Percentiles rank a stretch among this genome's conserved stretches.
phyloP scores from a whole-genome alignment of 2,113 vertebrate species.

The Anolis carolinensis region DNA sequence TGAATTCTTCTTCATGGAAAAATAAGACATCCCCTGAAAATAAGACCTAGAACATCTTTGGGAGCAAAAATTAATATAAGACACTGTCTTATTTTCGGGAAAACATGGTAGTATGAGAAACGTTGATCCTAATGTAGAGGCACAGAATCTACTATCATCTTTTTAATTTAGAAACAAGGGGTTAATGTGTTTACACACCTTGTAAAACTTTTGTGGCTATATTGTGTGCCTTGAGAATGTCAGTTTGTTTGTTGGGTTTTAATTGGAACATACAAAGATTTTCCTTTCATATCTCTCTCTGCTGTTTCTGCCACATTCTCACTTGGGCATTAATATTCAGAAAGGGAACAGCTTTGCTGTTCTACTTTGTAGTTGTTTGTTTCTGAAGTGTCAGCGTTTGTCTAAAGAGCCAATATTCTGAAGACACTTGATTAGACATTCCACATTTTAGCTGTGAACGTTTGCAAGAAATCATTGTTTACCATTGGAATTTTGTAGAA shows the following conservation, averaged over 20 bases:
- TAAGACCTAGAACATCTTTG: too few relatives aligned
- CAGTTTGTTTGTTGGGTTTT: background rate
- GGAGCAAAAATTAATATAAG: too few relatives aligned
- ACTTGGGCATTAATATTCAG: constrained; percentile 10
- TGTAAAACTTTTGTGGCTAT: background rate
- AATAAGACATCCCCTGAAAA: too few relatives aligned
- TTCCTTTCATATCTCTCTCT: background rate
- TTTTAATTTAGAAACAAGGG: background rate
- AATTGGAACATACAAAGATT: background rate
- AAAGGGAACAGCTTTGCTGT: background rate
- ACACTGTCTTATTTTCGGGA: too few relatives aligned
- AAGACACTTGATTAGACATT: constrained; percentile 8
- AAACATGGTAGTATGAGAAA: too few relatives aligned
- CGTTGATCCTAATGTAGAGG: background rate
- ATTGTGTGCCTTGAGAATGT: too few relatives aligned
- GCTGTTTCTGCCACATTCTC: background rate
- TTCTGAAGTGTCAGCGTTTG: constrained; percentile 8
- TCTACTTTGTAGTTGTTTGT: constrained; percentile 3
- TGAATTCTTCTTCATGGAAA: too few relatives aligned
- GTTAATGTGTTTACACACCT: background rate
- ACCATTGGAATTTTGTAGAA: constrained; percentile 6
- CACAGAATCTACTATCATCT: background rate
- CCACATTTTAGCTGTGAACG: background rate
- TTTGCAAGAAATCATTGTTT: constrained; percentile 26
- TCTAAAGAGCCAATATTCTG: constrained; percentile 4